Evolutionary conservation across 2,113 vertebrate genomes (phyloP), one percentile per base, ranked within the genome.

Genomic region (Chroicocephalus ridibundus): DNA sequence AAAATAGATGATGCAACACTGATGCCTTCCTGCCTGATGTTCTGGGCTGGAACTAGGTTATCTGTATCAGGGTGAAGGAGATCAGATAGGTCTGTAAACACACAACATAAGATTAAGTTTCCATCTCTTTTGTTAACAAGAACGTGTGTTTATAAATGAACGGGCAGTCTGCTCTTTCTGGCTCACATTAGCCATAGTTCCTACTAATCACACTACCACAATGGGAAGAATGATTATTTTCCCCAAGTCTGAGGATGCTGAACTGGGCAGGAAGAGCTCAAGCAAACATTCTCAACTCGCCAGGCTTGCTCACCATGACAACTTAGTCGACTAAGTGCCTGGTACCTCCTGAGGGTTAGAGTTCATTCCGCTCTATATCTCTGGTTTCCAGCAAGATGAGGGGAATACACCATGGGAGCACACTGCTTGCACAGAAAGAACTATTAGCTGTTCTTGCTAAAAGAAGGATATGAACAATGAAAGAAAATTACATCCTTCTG

Each of bases 401-500:
- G 15, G 4, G 46, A 86, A 72, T 29, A 52, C 29, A 32, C 12
- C 64, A 42, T 1, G 1, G 38, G 20, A 82, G 14, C 49, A 91
- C 13, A 17, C 8, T 54, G 42, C 57, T 47, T 42, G 21, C 44
- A 34, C 52, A 71, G 44, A 25, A 86, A 52, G 6, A 42, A 24
- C 11, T 34, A 42, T 51, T 17, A 36, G 38, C 10, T 60, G 64
- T 13, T 90, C 17, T 75, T 65, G 31, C 51, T 42, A 29, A 12
- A 86, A 79, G 38, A 16, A 24, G 36, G 26, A 47, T 2, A 1
- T 1, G 7, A 54, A 13, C 2, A 1, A n/a, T 36, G 25, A 27
- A 66, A 69, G 36, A 27, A 78, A 44, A n/a, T 14, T 2, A 75
- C 16, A 55, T 49, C 31, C 13, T 49, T 42, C 44, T 60, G 46